Conservation (phyloP, 64 coral and sea anemone species). For the Montipora capricornis region DNA sequence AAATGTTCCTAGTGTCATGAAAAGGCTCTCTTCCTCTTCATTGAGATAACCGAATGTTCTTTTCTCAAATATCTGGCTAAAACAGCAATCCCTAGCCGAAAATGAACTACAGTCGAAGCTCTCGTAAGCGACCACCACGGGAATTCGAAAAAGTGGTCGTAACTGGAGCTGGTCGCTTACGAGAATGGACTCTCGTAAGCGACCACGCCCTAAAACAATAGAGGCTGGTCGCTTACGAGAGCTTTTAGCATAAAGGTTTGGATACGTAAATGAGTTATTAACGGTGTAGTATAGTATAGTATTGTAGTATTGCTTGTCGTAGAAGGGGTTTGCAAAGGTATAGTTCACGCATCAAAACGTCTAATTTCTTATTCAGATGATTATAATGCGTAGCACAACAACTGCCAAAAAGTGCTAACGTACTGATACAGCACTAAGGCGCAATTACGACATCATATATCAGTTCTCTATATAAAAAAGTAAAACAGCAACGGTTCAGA, state of each 20-base stretch:
- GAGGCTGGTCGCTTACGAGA: conserved; percentile 22
- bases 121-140: no score
- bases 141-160: no score
- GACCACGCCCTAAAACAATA: not conserved
- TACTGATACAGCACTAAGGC: conserved; percentile 33
- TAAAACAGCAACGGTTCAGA: conserved; percentile 39
- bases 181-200: not conserved
- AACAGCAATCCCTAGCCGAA: no score
- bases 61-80: no score
- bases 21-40: no score
- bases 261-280: conserved; percentile 25
- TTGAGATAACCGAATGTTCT: no score
- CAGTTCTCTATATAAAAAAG: conserved; percentile 37
- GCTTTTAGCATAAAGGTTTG: conserved; percentile 33
- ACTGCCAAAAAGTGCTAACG: conserved; percentile 29
- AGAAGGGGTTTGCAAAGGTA: conserved; percentile 24
- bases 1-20: no score
- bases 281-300: conserved; percentile 25
- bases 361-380: not conserved
- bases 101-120: no score
- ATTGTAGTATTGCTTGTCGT: conserved; percentile 14
- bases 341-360: conserved; percentile 3
- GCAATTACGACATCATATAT: conserved; percentile 36
- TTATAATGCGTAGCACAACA: conserved; percentile 34
- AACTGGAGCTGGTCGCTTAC: no score